Evolutionary conservation across 2,797 vertebrate species (phyloP).

Genomic region (Melanotaenia trifasciata): DNA sequence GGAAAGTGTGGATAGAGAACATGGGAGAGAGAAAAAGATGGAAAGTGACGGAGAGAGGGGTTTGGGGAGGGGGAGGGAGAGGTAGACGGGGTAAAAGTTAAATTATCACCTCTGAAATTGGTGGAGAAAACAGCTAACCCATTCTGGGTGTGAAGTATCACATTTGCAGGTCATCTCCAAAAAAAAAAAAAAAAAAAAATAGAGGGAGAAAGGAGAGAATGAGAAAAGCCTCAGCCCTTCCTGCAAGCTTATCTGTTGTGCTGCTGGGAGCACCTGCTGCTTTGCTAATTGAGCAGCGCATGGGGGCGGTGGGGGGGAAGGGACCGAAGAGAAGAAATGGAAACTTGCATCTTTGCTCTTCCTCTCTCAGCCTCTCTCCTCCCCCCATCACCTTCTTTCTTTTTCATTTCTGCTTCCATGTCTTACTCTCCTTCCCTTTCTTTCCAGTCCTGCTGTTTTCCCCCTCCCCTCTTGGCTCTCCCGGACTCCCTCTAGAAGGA

Average conservation of each 20-base stretch:
- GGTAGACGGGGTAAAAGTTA: conserved; percentile 80
- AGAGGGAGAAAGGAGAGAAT: conserved; percentile 53
- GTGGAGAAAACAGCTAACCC: conserved; percentile 87
- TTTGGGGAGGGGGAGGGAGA: conserved; percentile 12
- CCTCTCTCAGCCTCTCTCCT: conserved; percentile 49
- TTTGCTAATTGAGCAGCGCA: conserved; percentile 94
- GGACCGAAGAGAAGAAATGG: conserved; percentile 63
- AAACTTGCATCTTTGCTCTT: conserved; percentile 78
- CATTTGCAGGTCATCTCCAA: conserved; percentile 92
- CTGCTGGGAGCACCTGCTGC: conserved; percentile 92
- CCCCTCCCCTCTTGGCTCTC: conserved; percentile 66
- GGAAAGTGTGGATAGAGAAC: conserved; percentile 42
- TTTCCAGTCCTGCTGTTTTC: conserved; percentile 44
- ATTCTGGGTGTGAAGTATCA: conserved; percentile 92
- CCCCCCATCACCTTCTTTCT: conserved; percentile 50
- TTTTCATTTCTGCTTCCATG: conserved; percentile 55
- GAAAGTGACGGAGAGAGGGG: conserved; percentile 17
- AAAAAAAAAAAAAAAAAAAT: conserved; percentile 68
- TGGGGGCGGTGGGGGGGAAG: conserved; percentile 78
- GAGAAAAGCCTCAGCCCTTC: conserved; percentile 85
- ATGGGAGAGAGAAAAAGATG: conserved; percentile 26
- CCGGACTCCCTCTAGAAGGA: conserved; percentile 77
- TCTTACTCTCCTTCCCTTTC: conserved; percentile 48
- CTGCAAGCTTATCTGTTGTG: conserved; percentile 87
- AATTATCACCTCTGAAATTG: conserved; percentile 98